Base-by-base conservation (phyloP, 1,140 invertebrate genomes). In the Apis laboriosa region DNA sequence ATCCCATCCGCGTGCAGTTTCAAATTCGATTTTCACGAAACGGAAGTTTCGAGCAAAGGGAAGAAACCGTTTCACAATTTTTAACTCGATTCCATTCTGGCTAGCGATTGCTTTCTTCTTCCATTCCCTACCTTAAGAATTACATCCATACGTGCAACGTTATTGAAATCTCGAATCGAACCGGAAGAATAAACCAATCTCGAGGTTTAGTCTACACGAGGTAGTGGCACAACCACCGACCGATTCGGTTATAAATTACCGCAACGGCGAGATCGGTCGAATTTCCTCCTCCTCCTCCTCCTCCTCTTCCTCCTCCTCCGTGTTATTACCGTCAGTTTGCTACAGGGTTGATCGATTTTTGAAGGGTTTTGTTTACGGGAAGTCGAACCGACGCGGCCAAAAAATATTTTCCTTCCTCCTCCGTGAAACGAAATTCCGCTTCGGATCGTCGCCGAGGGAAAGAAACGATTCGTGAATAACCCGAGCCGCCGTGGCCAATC, bases 391-490 rank as follows among this genome's bases (percentile, higher is more conserved):
- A 1, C 12, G 9, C 43, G 53, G 24, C 0, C 34, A 66, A 77
- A 77, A 80, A 80, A 80, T 80, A 74, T 80, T 74, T 64, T 17
- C 51, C 1, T 9, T 66, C 51, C 11, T 34, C 34, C 5, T 15
- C 4, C 15, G 60, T 51, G 11, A 15, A 74, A 80, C 21, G 34
- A 24, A 73, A 80, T 66, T 64, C 49, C 28, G 28, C 70, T 51
- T 13, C 1, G 34, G 34, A n/a, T 28, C 43, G 51, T 15, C 12
- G 49, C n/a, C 51, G 2, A 17, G 11, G 17, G 34, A 74, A 80
- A 56, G 78, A 74, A 80, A 80, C 70, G 71, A 56, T 80, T 74
- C 74, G 28, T 60, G 34, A n/a, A 73, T 80, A 73, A 70, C 77
- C 58, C 43, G 49, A 63, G 49, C 24, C 28, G 64, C 58, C 28